A percentile compares a stretch with the other conserved stretches of the same genome.
These are phyloP conservation scores for Coremacera marginata DNA, from an alignment of 2,888 invertebrate genomes.

Conservation along the genomic window DNA sequence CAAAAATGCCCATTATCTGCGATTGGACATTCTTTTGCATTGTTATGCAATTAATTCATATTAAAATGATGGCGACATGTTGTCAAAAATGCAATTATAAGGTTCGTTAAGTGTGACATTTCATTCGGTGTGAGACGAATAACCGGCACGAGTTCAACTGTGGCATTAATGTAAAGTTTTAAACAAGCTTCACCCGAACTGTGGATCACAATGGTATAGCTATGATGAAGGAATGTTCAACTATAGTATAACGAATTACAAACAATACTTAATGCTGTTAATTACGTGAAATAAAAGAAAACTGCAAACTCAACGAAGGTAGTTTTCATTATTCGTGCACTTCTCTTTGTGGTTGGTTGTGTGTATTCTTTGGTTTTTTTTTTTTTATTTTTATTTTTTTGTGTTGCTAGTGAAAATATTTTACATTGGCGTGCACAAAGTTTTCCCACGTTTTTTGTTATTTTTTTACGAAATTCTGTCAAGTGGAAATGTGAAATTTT, in stretches of 20 bases:
- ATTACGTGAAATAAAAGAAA: background rate
- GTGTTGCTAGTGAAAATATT: no score
- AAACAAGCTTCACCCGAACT: no score
- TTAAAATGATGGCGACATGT: conserved; percentile 3
- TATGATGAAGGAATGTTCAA: background rate
- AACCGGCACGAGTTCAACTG: no score
- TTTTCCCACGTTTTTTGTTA: background rate
- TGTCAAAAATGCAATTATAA: conserved; percentile 25
- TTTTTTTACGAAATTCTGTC: background rate
- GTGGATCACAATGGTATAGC: no score
- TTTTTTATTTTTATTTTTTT: background rate
- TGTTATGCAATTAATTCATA: background rate
- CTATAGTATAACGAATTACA: background rate
- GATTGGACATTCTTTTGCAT: background rate
- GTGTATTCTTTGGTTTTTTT: background rate
- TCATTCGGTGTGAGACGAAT: background rate
- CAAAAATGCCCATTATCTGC: background rate
- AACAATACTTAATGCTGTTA: background rate
- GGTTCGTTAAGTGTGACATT: background rate
- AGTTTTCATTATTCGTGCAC: background rate
- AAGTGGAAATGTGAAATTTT: background rate
- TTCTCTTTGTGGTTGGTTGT: background rate
- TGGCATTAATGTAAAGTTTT: no score
- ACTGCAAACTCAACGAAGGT: background rate
- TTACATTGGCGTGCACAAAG: no score